Evolutionary conservation across 2,797 vertebrate genomes (phyloP), one percentile per base, ranked within the genome.

Genomic region (Echeneis naucrates): DNA sequence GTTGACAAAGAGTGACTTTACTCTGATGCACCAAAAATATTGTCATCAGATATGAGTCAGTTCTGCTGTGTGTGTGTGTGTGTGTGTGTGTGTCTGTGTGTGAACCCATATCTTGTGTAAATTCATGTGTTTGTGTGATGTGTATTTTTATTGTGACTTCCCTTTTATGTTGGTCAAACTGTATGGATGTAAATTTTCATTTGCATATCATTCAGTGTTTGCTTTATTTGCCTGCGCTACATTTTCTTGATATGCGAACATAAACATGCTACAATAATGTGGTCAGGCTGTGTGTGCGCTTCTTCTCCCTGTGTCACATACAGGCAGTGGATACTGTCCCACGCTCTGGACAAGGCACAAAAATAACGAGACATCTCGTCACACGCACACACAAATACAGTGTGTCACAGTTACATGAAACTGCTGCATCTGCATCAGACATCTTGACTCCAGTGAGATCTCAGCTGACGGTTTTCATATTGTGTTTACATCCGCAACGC

Each of bases 21-120:
- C 44, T 57, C 64, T 81, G 69, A 50, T 59, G 50, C 52, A 74
- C 51, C 14, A 73, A 52, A 76, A 53, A 75, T 68, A 80, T 48
- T 75, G 66, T 73, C 81, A 80, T 81, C 77, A 73, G 71, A 77
- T 65, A 62, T 84, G 81, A 86, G 56, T 88, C 85, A 87, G 68
- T 74, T 83, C 63, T 50, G 77, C 53, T 75, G 23, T 23, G n/a
- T 52, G 33, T 56, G 32, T 37, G 14, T 26, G 61, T 58, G 65
- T 56, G 35, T 51, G 11, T 54, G 12, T 32, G 21, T 60, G 38
- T 48, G 4, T 27, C 19, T 50, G 23, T 55, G 13, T 32, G 1
- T 30, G 5, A 45, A 54, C 30, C 30, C 6, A 6, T 30, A 30
- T 30, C 19, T 4, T 52, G 53, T 32, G 26, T 26, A 9, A 23